Conservation (phyloP, 2,888 invertebrate species). For the Gastrophysa polygoni region DNA sequence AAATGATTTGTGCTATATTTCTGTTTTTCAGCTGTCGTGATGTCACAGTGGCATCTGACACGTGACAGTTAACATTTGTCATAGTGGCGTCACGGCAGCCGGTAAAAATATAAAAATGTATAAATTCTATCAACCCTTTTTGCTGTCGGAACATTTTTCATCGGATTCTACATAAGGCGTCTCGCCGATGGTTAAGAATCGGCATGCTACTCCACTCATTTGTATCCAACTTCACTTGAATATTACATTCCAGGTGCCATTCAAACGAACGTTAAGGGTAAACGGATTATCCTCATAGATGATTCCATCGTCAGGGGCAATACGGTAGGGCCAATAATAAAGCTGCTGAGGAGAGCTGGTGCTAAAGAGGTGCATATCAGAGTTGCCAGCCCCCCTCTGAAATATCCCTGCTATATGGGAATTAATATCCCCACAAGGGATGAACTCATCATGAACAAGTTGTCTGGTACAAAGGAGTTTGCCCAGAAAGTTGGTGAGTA, state of each 20-base stretch:
- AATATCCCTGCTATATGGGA: constrained; percentile 98
- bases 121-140: too few relatives aligned
- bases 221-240: not conserved
- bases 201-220: not conserved
- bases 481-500: constrained; percentile 84
- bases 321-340: constrained; percentile 95
- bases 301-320: constrained; percentile 98
- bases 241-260: constrained; percentile 73
- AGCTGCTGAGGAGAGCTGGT: constrained; percentile 87
- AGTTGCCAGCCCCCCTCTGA: constrained; percentile 95
- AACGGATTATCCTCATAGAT: constrained; percentile 90
- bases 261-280: constrained; percentile 87
- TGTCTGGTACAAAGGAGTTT: constrained; percentile 70
- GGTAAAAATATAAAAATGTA: too few relatives aligned
- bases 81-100: too few relatives aligned
- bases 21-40: too few relatives aligned
- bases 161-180: too few relatives aligned
- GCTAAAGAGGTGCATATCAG: constrained; percentile 95
- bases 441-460: constrained; percentile 92
- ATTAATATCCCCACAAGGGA: constrained; percentile 98
- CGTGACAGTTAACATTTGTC: too few relatives aligned
- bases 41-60: too few relatives aligned
- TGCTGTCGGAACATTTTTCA: too few relatives aligned
- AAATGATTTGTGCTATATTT: too few relatives aligned
- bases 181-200: too few relatives aligned